These are phyloP conservation scores for Smittia sp. DNA, from an alignment of 2,888 invertebrate genomes.

Conservation along the genomic window DNA sequence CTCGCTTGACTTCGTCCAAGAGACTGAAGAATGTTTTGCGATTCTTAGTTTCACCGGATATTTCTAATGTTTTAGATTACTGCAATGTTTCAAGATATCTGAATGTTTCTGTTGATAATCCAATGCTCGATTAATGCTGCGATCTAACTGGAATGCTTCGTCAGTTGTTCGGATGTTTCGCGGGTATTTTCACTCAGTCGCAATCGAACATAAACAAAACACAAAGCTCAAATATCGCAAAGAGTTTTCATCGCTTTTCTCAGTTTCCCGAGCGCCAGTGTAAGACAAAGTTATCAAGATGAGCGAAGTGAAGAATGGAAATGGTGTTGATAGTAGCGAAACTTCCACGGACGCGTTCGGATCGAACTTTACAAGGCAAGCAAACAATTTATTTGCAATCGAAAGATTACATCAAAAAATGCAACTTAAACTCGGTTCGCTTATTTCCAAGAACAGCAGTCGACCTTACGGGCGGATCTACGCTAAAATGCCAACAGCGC, in stretches of 20 bases:
- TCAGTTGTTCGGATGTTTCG: too few species aligned
- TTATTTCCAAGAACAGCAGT: not conserved
- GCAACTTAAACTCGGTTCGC: not conserved
- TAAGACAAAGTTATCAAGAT: not conserved
- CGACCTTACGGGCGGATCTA: conserved; percentile 29
- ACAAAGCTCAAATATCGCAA: not conserved
- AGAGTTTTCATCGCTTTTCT: not conserved
- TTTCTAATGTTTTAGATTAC: too few species aligned
- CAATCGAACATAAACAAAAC: not conserved
- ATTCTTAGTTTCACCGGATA: too few species aligned
- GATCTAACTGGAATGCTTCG: too few species aligned
- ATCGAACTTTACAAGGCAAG: conserved; percentile 12
- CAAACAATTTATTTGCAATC: not conserved
- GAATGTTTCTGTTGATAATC: too few species aligned
- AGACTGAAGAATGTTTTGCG: too few species aligned
- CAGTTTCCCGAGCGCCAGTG: not conserved
- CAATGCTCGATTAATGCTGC: too few species aligned
- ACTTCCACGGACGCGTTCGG: conserved; percentile 27
- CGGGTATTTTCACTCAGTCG: too few species aligned
- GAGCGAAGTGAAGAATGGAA: conserved; percentile 35
- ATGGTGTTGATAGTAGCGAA: conserved; percentile 16
- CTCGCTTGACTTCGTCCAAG: too few species aligned
- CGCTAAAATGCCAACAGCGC: conserved; percentile 63
- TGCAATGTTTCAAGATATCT: too few species aligned
- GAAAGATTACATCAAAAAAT: not conserved